Evolutionary conservation across 2,888 invertebrate genomes (phyloP), one percentile per base, ranked within the genome.

Genomic region (Plebejus melissa): DNA sequence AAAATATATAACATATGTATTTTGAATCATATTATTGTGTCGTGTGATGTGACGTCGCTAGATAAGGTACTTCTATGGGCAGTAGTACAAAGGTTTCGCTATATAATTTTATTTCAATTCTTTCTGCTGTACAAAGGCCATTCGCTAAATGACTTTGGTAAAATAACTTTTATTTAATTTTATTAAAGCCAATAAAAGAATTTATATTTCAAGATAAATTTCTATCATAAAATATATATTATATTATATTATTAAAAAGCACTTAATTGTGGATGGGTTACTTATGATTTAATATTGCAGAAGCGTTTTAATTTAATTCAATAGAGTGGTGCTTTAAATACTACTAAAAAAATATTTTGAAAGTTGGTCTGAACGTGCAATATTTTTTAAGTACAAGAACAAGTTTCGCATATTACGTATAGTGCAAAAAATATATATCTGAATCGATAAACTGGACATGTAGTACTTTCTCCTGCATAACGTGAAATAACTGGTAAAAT

Each of bases 401-500:
- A 65, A 32, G 65, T 65, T 65, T 65, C 36, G 65, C 65, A 65
- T 65, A 32, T 65, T 32, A 22, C 9, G 11, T 28, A 11, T 22
- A 28, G 28, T 28, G 60, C 65, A 70, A 70, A 70, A 72, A 72
- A 22, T 50, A 72, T 54, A 28, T 46, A 71, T 50, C 13, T 22
- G 50, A 13, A 50, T 71, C 41, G 46, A 71, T 70, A 41, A 70
- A n/a, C 3, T 71, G 46, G 41, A 46, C 46, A 22, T 2, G 16
- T 28, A 54, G 22, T 16, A 72, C 72, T 54, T 72, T 72, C 72
- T 54, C 72, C 54, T n/a, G 32, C 28, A 11, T 4, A 28, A 54
- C 32, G 54, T 54, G 32, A 72, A 50, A 50, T 50, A 72, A 72
- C 28, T 72, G 69, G 41, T 72, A 72, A 72, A 28, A 72, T 50